Evolutionary conservation across 2,888 invertebrate genomes (phyloP), one percentile per base, ranked within the genome.

Genomic region (Andrena fulva): DNA sequence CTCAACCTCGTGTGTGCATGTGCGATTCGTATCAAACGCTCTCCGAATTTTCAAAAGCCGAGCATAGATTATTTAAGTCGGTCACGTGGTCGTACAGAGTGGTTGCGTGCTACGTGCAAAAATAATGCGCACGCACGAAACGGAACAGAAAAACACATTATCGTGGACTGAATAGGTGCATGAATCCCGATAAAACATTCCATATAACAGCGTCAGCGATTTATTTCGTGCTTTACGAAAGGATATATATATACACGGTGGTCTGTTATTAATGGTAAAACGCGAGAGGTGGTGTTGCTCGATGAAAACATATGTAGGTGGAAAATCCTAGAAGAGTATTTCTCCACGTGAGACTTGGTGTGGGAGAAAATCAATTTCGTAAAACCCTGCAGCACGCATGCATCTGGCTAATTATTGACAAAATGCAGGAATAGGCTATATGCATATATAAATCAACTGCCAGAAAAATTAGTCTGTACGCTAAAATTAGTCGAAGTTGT

Each of bases 51-150:
- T 24, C 62, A 24, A 77, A 67, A 67, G 60, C 60, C 71, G 33
- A 16, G 78, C 54, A 27, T 24, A 42, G 24, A 59, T 48, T 66
- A 66, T 50, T 72, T 33, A 72, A 72, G 33, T 72, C 48, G 59
- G 48, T 24, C 59, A 33, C 24, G 48, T 31, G 29, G 24, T 35
- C 7, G 75, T 27, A 35, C 20, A 54, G 5, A 16, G 16, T 12
- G 8, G 2, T 52, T 20, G 29, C 20, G 20, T 50, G 16, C 29
- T 4, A n/a, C 31, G 27, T 27, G 29, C 4, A 29, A 62, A 71
- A 62, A 54, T 42, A 70, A 62, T 31, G 62, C 29, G 29, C 33
- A 12, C 62, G 16, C 52, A 50, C 20, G 24, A 35, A 69, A 70
- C 12, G 31, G 59, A 71, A 60, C 31, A 31, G 42, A 16, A 16